Evolutionary conservation across 2,797 vertebrate genomes (phyloP).

Genomic region (Clangula hyemalis): DNA sequence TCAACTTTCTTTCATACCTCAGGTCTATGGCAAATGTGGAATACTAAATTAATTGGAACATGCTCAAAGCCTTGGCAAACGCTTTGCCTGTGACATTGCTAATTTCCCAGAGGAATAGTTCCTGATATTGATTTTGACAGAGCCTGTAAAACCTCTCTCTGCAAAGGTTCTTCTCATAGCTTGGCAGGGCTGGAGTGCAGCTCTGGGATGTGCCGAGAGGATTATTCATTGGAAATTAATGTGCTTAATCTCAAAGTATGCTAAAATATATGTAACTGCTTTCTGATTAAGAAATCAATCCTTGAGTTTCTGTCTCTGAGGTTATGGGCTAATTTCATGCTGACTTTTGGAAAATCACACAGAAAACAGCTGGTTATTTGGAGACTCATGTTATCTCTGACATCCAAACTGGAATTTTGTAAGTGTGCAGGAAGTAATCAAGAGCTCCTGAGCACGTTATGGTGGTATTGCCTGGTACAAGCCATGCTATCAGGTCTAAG

Average conservation of each 20-base stretch:
- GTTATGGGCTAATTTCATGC: neutral
- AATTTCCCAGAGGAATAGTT: constrained; percentile 71
- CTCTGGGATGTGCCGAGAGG: constrained; percentile 3
- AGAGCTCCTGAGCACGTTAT: neutral
- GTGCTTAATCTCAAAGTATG: constrained; percentile 17
- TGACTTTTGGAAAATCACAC: neutral
- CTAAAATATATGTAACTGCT: constrained; percentile 6
- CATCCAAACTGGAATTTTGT: neutral
- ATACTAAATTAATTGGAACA: constrained; percentile 49
- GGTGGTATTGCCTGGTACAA: neutral
- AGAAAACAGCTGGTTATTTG: neutral
- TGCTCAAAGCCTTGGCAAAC: constrained; percentile 19
- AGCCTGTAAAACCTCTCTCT: constrained; percentile 18
- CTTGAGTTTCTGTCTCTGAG: neutral
- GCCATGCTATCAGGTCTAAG: neutral
- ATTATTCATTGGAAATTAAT: constrained; percentile 27
- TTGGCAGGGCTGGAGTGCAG: neutral
- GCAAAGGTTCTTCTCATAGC: constrained; percentile 3
- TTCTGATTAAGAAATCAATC: constrained; percentile 36
- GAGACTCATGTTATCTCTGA: neutral
- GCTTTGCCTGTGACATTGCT: constrained; percentile 46
- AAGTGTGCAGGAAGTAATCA: neutral
- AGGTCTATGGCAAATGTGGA: constrained; percentile 13
- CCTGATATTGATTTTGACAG: constrained; percentile 53
- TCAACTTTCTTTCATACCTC: neutral